Percentiles rank a stretch among this genome's conserved stretches.
Evolutionary conservation across 2,888 invertebrate genomes (phyloP).

Genomic region (Drosophila paramelanica): DNA sequence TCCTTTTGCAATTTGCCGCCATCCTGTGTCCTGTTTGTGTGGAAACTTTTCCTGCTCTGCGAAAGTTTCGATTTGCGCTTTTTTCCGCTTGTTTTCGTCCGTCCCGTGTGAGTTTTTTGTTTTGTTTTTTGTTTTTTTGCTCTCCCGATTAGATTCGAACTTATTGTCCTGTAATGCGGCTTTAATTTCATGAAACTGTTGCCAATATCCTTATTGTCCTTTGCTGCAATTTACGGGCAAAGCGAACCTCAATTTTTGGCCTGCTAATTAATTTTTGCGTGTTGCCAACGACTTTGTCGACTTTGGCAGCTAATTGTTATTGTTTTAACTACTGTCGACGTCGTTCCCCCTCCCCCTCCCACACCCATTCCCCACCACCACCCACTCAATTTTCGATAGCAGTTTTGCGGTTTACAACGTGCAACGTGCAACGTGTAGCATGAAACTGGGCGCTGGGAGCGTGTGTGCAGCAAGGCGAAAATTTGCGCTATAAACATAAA

Average conservation of each 20-base stretch:
- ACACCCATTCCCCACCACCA: too few species aligned
- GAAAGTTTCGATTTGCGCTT: constrained; percentile 63
- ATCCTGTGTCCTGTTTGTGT: constrained; percentile 22
- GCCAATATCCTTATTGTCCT: constrained; percentile 31
- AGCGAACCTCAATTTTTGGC: constrained; percentile 33
- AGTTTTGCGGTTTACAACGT: constrained; percentile 39
- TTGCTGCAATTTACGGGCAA: constrained; percentile 53
- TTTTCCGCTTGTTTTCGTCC: constrained; percentile 67
- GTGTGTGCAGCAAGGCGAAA: constrained; percentile 78
- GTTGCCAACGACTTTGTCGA: constrained; percentile 67
- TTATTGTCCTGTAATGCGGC: constrained; percentile 13
- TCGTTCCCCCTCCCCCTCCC: neutral
- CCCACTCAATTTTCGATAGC: constrained; percentile 17
- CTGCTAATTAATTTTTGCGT: constrained; percentile 77
- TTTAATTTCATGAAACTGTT: constrained; percentile 34
- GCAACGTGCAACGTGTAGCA: constrained; percentile 1
- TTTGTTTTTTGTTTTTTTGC: constrained; percentile 17
- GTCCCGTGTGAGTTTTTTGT: constrained; percentile 35
- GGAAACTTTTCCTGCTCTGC: constrained; percentile 42
- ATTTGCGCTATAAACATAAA: constrained; percentile 82
- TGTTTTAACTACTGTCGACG: constrained; percentile 63
- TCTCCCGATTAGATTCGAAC: constrained; percentile 28
- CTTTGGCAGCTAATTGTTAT: constrained; percentile 76
- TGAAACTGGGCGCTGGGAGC: neutral
- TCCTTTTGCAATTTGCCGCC: constrained; percentile 55